Conservation (phyloP, 1,140 invertebrate species). For the Rhysida immarginata region DNA sequence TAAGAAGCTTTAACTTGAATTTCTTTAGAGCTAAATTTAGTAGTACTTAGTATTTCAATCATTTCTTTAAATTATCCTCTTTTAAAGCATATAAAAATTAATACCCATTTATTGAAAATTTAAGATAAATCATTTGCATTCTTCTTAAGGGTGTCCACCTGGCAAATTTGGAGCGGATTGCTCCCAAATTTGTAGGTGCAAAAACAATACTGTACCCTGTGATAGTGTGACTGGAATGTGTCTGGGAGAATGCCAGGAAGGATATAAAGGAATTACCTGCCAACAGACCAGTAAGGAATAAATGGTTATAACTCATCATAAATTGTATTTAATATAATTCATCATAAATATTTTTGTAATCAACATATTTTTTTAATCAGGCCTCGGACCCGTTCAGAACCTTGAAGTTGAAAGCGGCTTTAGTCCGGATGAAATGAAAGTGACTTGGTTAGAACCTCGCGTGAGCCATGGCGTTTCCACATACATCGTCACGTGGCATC, state of each 20-base stretch:
- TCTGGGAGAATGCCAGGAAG: constrained; percentile 10
- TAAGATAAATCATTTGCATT: not conserved
- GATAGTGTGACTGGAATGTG: constrained; percentile 12
- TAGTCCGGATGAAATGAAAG: not conserved
- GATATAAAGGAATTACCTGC: constrained; percentile 14
- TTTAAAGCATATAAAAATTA: too few relatives aligned
- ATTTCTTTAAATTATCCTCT: too few relatives aligned
- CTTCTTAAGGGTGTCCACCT: constrained; percentile 7
- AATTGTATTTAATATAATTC: too few relatives aligned
- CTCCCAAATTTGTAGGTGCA: constrained; percentile 11
- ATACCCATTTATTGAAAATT: constrained; percentile 1
- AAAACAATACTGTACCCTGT: constrained; percentile 9
- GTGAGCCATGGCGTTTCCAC: not conserved
- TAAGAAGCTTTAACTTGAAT: too few relatives aligned
- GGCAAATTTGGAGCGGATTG: constrained; percentile 14
- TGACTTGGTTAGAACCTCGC: not conserved
- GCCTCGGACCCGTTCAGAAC: not conserved
- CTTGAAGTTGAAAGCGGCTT: not conserved
- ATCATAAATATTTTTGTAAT: too few relatives aligned
- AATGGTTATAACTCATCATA: too few relatives aligned
- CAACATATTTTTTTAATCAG: not conserved
- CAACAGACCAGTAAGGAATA: constrained; percentile 12
- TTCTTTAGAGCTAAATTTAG: too few relatives aligned
- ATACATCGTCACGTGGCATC: not conserved
- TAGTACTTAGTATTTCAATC: too few relatives aligned